Base-by-base conservation (phyloP, 2,113 vertebrate genomes). In the Cromileptes altivelis region DNA sequence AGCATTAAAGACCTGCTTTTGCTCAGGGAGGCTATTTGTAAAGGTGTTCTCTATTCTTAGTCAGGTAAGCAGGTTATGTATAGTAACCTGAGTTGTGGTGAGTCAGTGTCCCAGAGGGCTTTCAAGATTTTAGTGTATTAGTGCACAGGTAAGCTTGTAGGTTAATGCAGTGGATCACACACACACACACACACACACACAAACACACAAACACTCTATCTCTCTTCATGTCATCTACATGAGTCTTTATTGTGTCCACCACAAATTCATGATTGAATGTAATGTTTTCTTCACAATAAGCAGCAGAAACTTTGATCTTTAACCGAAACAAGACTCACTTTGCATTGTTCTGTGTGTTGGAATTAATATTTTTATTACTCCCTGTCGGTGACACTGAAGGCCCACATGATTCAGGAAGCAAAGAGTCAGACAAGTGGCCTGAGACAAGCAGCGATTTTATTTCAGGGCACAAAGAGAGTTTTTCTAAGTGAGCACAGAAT, bases 21-120 rank as follows among this genome's bases (percentile, higher is more conserved):
- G 64, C 60, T 88, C 64, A 25, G 30, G 60, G 62, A 58, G 70
- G 58, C 79, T 90, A 86, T 89, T 88, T 89, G n/a, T 91, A 37
- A 81, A 78, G 33, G 42, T 63, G 11, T 19, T 77, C 82, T 86
- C 81, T 94, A 91, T 93, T 92, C 49, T 78, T 74, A 50, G 78
- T 70, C 78, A 65, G 40, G 47, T 94, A 89, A 90, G 42, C 45
- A 21, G 53, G 80, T 78, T 90, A 91, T 84, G 82, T 64, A 81
- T 70, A 91, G 60, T 71, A 73, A 71, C 80, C 64, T 68, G 23
- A 4, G 5, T 70, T 85, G 68, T 78, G 50, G 60, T 63, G 61
- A 78, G 53, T 57, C 70, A 63, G 45, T 75, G 81, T 85, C 64
- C 69, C 67, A 33, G 49, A 58, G 56, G 18, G 52, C 63, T 75